Conservation (phyloP, 2,888 invertebrate genomes). For the Latrodectus elegans region DNA sequence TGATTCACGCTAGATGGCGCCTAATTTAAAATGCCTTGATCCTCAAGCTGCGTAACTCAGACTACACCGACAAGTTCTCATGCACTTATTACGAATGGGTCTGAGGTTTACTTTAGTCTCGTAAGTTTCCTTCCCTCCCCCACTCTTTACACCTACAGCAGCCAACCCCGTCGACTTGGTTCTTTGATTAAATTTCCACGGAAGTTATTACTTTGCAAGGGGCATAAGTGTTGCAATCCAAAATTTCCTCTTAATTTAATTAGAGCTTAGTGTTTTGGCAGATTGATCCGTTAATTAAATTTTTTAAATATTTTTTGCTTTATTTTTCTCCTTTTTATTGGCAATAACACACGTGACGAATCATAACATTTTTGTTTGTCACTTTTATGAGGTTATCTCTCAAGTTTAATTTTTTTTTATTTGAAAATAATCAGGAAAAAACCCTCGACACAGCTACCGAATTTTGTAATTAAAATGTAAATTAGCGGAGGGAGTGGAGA, state of each 20-base stretch:
- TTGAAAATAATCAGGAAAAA: slow-evolving; percentile 19
- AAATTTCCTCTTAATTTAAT: slow-evolving; percentile 58
- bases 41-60: slow-evolving; percentile 47
- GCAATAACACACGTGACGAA: slow-evolving; percentile 21
- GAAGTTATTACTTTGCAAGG: slow-evolving; percentile 48
- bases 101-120: slow-evolving; percentile 43
- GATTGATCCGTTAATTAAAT: slow-evolving; percentile 59
- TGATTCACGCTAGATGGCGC: slow-evolving; percentile 50
- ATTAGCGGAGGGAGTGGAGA: too few species aligned
- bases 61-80: slow-evolving; percentile 27
- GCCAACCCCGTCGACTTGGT: background rate
- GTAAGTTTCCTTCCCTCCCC: slow-evolving; percentile 15
- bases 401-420: background rate
- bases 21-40: slow-evolving; percentile 42
- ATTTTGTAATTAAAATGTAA: slow-evolving; percentile 37
- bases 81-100: slow-evolving; percentile 51
- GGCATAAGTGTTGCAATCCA: slow-evolving; percentile 31
- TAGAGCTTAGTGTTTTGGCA: slow-evolving; percentile 45
- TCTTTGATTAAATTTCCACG: slow-evolving; percentile 55
- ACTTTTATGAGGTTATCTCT: slow-evolving; percentile 28
- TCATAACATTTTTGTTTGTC: slow-evolving; percentile 59
- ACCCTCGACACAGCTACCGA: slow-evolving; percentile 15
- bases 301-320: slow-evolving; percentile 25
- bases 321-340: slow-evolving; percentile 7
- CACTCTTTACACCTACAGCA: background rate